Percentiles rank a stretch among this genome's conserved stretches.
phyloP scores from a whole-genome alignment of 2,113 vertebrate genomes.

The Nerophis ophidion region DNA sequence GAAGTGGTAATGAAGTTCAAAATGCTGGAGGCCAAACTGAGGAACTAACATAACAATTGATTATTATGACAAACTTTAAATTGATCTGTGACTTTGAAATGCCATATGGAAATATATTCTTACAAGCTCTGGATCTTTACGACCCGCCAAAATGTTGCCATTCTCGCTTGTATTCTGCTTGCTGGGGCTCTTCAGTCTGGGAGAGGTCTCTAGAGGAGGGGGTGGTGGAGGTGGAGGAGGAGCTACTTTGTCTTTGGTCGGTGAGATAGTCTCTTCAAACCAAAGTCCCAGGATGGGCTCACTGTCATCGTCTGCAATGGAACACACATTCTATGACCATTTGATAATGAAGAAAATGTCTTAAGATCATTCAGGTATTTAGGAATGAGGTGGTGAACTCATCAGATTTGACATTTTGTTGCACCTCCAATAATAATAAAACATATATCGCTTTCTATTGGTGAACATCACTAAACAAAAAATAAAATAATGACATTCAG shows the following conservation, averaged over 20 bases:
- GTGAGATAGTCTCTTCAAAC: constrained; percentile 98
- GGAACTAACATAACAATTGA: constrained; percentile 73
- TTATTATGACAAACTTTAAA: background rate
- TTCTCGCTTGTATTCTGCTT: constrained; percentile 88
- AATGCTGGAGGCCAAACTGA: constrained; percentile 92
- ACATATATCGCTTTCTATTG: constrained; percentile 16
- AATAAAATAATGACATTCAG: background rate
- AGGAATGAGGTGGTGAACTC: constrained; percentile 18
- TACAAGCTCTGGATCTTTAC: constrained; percentile 96
- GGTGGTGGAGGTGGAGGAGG: constrained; percentile 88
- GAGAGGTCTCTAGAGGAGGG: constrained; percentile 88
- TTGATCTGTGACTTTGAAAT: background rate
- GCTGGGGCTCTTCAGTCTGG: constrained; percentile 90
- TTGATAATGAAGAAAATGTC: background rate
- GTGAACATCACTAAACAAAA: constrained; percentile 38
- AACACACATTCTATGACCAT: constrained; percentile 11
- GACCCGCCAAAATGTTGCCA: constrained; percentile 94
- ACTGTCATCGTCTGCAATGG: constrained; percentile 87
- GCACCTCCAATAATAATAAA: constrained; percentile 44
- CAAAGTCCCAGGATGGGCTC: constrained; percentile 97
- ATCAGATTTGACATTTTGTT: constrained; percentile 26
- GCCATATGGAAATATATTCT: constrained; percentile 24
- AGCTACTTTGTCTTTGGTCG: constrained; percentile 91
- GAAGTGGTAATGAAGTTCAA: constrained; percentile 95
- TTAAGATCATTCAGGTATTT: constrained; percentile 9